A percentile compares a stretch with the other conserved stretches of the same genome.
These are phyloP conservation scores for Macroteleia sp. DNA, from an alignment of 2,888 invertebrate genomes.

Conservation along the genomic window DNA sequence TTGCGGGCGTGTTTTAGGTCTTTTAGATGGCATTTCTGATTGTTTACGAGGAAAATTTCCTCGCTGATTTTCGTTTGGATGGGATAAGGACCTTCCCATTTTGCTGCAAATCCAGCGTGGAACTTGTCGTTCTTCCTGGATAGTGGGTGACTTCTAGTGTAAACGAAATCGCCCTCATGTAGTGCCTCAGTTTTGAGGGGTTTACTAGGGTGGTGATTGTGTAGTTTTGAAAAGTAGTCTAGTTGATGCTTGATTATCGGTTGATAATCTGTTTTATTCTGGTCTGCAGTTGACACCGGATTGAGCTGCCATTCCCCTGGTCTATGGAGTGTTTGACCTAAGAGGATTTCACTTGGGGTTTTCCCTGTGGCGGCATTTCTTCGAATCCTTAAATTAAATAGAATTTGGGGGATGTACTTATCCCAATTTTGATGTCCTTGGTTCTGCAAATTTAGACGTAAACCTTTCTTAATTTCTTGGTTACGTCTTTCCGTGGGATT, in stretches of 20 bases:
- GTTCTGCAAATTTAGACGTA: neutral
- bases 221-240: too few species aligned
- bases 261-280: too few species aligned
- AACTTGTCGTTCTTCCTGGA: neutral
- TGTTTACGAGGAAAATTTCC: neutral
- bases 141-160: neutral
- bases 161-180: neutral
- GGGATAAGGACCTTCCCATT: conserved; percentile 8
- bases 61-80: neutral
- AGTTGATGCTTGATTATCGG: too few species aligned
- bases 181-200: too few species aligned
- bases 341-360: neutral
- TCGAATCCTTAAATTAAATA: neutral
- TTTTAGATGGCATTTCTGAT: neutral
- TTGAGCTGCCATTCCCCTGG: neutral
- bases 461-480: neutral
- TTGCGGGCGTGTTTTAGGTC: too few species aligned
- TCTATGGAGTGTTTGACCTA: neutral
- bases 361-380: neutral
- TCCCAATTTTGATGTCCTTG: too few species aligned
- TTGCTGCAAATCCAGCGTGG: neutral
- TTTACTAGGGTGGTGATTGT: too few species aligned
- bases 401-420: neutral
- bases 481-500: neutral
- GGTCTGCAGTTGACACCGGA: neutral